These are phyloP conservation scores for Drosophila tristis DNA, from an alignment of 1,140 invertebrate genomes.

Conservation along the genomic window DNA sequence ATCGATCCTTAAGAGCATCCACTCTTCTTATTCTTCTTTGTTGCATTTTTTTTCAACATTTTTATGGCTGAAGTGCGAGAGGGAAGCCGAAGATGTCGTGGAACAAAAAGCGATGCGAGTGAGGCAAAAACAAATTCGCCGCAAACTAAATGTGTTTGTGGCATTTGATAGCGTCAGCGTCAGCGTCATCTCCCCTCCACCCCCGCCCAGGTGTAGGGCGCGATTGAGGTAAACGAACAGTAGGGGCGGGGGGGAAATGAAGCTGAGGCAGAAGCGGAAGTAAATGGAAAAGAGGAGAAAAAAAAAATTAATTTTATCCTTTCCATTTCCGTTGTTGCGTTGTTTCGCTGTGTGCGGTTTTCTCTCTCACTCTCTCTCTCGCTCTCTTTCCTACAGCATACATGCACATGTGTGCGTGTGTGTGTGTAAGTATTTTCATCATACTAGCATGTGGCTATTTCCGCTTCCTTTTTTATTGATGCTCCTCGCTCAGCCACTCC, in stretches of 20 bases:
- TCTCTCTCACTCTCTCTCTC: constrained; percentile 1
- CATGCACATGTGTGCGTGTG: not conserved
- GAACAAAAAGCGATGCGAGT: constrained; percentile 2
- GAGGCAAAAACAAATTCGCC: constrained; percentile 67
- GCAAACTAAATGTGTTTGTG: constrained; percentile 75
- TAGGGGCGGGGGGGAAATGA: not conserved
- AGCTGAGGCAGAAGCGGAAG: constrained; percentile 34
- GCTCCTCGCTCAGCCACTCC: not conserved
- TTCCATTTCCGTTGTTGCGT: constrained; percentile 58
- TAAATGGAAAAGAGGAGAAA: constrained; percentile 40
- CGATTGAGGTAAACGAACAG: constrained; percentile 1
- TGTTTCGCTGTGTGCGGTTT: constrained; percentile 17
- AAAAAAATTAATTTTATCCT: constrained; percentile 77
- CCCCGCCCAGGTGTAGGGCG: constrained; percentile 35
- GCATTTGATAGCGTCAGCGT: constrained; percentile 62
- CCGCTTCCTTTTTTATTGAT: constrained; percentile 29
- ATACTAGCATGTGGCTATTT: not conserved
- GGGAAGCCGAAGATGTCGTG: constrained; percentile 1
- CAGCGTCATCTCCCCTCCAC: not conserved
- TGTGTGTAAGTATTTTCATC: constrained; percentile 18
- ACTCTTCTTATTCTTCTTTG: constrained; percentile 21
- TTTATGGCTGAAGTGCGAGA: constrained; percentile 39
- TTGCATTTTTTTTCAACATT: constrained; percentile 46
- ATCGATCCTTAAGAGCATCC: constrained; percentile 38
- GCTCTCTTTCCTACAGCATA: not conserved